phyloP scores from a whole-genome alignment of 2,888 invertebrate species.

The Drepanosiphum platanoidis region DNA sequence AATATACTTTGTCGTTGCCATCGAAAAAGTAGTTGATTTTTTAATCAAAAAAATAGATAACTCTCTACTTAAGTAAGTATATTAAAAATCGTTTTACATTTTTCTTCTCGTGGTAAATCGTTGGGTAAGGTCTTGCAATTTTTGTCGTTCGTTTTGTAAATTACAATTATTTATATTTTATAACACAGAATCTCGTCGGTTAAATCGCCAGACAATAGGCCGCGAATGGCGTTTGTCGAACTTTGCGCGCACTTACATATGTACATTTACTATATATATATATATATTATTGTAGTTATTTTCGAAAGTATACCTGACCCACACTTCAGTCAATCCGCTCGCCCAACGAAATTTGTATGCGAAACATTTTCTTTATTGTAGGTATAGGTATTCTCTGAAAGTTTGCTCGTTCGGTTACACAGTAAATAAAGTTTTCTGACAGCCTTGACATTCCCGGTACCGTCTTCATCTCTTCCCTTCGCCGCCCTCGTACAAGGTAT shows the following conservation, averaged over 20 bases:
- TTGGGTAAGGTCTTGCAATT: too few relatives aligned
- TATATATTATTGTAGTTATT: background rate
- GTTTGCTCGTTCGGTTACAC: constrained; percentile 27
- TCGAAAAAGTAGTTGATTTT: too few relatives aligned
- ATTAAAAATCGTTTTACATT: too few relatives aligned
- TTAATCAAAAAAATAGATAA: too few relatives aligned
- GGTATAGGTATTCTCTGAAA: background rate
- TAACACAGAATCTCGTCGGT: background rate
- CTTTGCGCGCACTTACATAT: background rate
- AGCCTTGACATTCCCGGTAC: constrained; percentile 15
- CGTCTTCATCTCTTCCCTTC: constrained; percentile 24
- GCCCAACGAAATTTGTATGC: constrained; percentile 30
- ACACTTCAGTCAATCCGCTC: background rate
- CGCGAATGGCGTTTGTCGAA: background rate
- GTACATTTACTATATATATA: too few relatives aligned
- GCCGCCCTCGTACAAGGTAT: too few relatives aligned
- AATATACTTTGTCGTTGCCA: too few relatives aligned
- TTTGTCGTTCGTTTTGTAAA: too few relatives aligned
- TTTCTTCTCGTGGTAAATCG: too few relatives aligned
- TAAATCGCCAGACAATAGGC: background rate
- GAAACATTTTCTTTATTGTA: constrained; percentile 47
- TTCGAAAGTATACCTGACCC: background rate
- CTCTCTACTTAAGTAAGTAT: too few relatives aligned
- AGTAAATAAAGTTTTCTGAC: constrained; percentile 45
- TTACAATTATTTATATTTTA: too few relatives aligned